phyloP scores from a whole-genome alignment of 2,797 vertebrate species.

The Chloroceryle inda region DNA sequence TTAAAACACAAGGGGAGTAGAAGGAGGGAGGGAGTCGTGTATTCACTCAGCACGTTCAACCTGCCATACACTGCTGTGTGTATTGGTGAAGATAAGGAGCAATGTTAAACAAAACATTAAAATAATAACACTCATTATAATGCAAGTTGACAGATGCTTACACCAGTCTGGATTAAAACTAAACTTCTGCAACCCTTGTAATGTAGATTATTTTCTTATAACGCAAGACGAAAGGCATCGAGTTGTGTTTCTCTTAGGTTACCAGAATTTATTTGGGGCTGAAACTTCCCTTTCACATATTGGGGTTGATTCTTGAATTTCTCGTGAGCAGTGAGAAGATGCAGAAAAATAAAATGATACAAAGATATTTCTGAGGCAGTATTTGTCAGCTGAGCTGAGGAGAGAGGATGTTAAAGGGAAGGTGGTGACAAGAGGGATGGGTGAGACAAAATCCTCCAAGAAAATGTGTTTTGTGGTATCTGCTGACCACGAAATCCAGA shows the following conservation, averaged over 20 bases:
- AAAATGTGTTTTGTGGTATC: background rate
- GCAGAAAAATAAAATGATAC: background rate
- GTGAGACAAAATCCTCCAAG: background rate
- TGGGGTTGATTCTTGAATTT: background rate
- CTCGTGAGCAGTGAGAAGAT: background rate
- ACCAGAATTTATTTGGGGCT: background rate
- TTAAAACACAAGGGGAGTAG: background rate
- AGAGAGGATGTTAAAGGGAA: background rate
- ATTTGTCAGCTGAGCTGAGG: background rate
- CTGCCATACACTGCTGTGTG: background rate
- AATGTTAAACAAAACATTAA: background rate
- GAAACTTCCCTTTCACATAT: background rate
- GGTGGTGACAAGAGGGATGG: background rate
- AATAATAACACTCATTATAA: background rate
- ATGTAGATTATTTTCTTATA: background rate
- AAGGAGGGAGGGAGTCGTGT: background rate
- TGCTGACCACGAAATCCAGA: background rate
- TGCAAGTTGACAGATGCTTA: constrained; percentile 10
- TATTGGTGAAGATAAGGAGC: background rate
- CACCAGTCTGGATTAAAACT: background rate
- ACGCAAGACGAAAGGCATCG: background rate
- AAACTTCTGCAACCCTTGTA: background rate
- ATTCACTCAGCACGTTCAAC: background rate
- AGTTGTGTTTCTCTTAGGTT: background rate
- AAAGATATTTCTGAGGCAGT: background rate